phyloP scores from a whole-genome alignment of 2,797 vertebrate genomes.

The Chloroceryle amazona region DNA sequence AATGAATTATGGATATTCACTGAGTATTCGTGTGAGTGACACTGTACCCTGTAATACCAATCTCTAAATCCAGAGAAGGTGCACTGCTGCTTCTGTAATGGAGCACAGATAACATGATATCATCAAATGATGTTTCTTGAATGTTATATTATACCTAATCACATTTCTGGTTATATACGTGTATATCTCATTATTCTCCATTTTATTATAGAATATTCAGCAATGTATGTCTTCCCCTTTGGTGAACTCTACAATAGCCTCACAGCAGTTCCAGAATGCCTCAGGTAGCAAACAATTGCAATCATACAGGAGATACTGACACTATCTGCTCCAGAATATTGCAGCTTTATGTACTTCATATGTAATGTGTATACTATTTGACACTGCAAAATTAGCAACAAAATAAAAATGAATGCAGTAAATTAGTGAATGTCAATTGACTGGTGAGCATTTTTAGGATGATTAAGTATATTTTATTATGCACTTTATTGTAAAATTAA shows the following conservation, averaged over 20 bases:
- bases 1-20: background rate
- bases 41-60: background rate
- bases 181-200: background rate
- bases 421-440: slow-evolving; percentile 60
- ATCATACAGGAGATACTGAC: slow-evolving; percentile 79
- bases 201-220: slow-evolving; percentile 63
- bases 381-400: slow-evolving; percentile 27
- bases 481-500: slow-evolving; percentile 72
- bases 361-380: background rate
- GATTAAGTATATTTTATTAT: slow-evolving; percentile 59
- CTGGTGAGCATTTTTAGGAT: slow-evolving; percentile 60
- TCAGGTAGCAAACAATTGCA: slow-evolving; percentile 67
- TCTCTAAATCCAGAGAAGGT: background rate
- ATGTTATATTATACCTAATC: background rate
- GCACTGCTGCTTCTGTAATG: background rate
- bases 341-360: background rate
- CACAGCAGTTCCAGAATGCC: slow-evolving; percentile 50
- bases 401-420: slow-evolving; percentile 60
- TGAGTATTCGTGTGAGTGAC: background rate
- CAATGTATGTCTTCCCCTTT: slow-evolving; percentile 58
- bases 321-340: slow-evolving; percentile 3
- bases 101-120: background rate
- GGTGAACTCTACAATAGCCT: slow-evolving; percentile 43
- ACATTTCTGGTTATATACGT: background rate
- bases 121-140: background rate